Base-by-base conservation (phyloP, 2,113 vertebrate species). In the Callithrix jacchus region DNA sequence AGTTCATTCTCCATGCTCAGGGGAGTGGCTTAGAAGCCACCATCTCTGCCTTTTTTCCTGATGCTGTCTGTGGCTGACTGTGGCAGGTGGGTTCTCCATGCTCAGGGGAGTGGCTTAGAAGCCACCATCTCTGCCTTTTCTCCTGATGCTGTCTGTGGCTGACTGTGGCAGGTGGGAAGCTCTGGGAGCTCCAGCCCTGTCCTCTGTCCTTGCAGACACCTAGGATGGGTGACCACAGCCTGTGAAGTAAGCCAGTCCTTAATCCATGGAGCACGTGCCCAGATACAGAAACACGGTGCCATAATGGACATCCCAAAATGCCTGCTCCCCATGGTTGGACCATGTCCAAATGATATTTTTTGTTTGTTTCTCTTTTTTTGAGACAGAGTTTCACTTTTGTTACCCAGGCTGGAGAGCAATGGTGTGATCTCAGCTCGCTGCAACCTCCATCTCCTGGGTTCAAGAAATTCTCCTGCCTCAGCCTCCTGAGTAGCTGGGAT, bases 231-330 rank as follows among this genome's bases (percentile, higher is more conserved):
- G 71, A n/a, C 11, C 3, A 74, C 2, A 25, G 58, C 45, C n/a
- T n/a, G 20, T 37, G 64, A 54, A 49, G 20, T 5, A 16, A 16
- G 52, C 8, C 4, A 54, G 25, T 11, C 14, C 73, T 88, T 11
- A 20, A 2, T 30, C 11, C 49, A 11, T 0, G 23, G 35, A 64
- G 14, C 54, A 8, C 4, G 2, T 47, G 61, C 49, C 30, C 0
- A 2, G 82, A 83, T 13, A 12, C 83, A 82, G 61, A 45, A 47
- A 35, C 42, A 10, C 0, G 2, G 8, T 21, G 5, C 8, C 13
- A 4, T 27, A 25, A 37, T 0, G 11, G 13, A 13, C 13, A 32
- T 8, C 21, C 49, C 76, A 14, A 54, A 18, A 16, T 6, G 25
- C 42, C 47, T 86, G 42, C 56, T 92, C n/a, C 10, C 20, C 20